Conservation (phyloP, 1,140 invertebrate species). For the Trachelipus rathkii region DNA sequence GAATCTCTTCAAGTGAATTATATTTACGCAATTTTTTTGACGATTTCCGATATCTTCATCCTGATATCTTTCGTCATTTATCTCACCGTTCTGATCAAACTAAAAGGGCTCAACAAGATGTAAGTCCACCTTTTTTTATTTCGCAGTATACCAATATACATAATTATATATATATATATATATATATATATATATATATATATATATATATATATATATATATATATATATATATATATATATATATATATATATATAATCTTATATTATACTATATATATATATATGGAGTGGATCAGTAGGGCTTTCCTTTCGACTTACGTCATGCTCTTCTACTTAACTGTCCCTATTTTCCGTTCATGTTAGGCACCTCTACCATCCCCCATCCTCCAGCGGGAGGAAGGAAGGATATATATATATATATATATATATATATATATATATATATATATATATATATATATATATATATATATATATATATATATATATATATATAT, state of each 20-base stretch:
- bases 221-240: constrained; percentile 7
- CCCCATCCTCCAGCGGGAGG: too few relatives aligned
- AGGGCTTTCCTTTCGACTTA: too few relatives aligned
- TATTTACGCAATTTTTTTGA: constrained; percentile 41
- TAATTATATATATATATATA: background rate
- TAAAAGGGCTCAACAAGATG: constrained; percentile 16
- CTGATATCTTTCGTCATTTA: constrained; percentile 41
- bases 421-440: constrained; percentile 21
- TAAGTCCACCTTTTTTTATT: background rate
- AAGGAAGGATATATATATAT: background rate
- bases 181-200: constrained; percentile 1
- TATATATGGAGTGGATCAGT: too few relatives aligned
- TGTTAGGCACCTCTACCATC: too few relatives aligned
- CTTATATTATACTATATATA: background rate
- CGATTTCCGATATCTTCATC: constrained; percentile 43
- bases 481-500: constrained; percentile 14
- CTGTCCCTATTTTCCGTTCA: too few relatives aligned
- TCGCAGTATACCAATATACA: background rate
- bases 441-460: constrained; percentile 22
- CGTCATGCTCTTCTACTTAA: too few relatives aligned
- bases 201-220: constrained; percentile 12
- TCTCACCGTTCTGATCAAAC: constrained; percentile 23
- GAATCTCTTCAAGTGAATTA: constrained; percentile 32
- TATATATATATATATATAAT: background rate
- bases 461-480: constrained; percentile 21